These are phyloP conservation scores for Periphyllus acericola DNA, from an alignment of 2,888 invertebrate species.

Conservation along the genomic window DNA sequence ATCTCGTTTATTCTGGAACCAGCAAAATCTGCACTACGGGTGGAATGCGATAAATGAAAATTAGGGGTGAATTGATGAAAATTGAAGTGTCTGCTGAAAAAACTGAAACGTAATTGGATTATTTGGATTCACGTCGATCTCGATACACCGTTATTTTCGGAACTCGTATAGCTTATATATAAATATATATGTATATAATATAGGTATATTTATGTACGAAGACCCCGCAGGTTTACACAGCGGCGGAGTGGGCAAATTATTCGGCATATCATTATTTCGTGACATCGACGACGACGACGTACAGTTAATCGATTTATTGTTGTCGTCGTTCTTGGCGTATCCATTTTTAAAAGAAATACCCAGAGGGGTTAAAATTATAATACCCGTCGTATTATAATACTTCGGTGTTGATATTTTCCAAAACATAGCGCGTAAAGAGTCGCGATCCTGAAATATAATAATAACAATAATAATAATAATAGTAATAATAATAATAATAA, in stretches of 20 bases:
- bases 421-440: too few relatives aligned
- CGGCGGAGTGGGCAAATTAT: not conserved
- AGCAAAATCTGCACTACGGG: not conserved
- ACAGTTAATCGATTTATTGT: not conserved
- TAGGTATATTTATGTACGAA: not conserved
- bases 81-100: not conserved
- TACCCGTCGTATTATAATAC: too few relatives aligned
- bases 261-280: not conserved
- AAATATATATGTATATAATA: not conserved
- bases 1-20: not conserved
- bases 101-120: not conserved
- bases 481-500: too few relatives aligned
- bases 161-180: not conserved
- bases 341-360: too few relatives aligned
- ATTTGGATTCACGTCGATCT: not conserved
- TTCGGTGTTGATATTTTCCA: too few relatives aligned
- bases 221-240: too few relatives aligned
- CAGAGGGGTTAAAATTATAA: too few relatives aligned
- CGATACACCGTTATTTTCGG: conserved; percentile 1
- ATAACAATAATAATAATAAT: too few relatives aligned
- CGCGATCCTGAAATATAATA: too few relatives aligned
- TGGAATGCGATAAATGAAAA: conserved; percentile 6
- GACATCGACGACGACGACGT: not conserved
- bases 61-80: not conserved
- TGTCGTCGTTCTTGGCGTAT: too few relatives aligned